Evolutionary conservation across 2,888 invertebrate species (phyloP), one percentile per base, ranked within the genome.

Genomic region (Conus canariensis): DNA sequence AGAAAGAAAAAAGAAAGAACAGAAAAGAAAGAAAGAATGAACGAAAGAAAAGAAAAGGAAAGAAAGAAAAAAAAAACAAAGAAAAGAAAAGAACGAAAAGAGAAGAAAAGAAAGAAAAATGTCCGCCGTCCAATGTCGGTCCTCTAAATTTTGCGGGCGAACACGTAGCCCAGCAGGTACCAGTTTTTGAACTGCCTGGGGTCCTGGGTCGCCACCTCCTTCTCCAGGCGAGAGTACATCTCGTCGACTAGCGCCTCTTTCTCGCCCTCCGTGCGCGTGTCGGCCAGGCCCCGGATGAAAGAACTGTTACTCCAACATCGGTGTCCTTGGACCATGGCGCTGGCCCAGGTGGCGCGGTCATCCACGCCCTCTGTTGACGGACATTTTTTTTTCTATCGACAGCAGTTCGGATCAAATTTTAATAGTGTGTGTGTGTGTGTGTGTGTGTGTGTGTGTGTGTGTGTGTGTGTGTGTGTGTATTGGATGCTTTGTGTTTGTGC

Each of bases 251-350:
- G 87, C 56, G 87, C 87, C 87, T 87, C 87, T 74, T 87, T 87
- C 59, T 87, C 87, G 87, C 87, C 74, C n/a, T 74, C 74, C 7
- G 45, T 74, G 87, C 87, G 87, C 74, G 70, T 74, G 87, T n/a
- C n/a, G 58, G 87, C 25, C 70, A 87, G 74, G 22, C 87, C 87
- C 87, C 87, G 87, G 87, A 87, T 87, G 87, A 87, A 87, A 56
- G 87, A 87, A 58, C 74, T 87, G 87, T 87, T 87, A 87, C 74
- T 87, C 87, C 87, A 87, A 58, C 87, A 87, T 16, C 87, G 45
- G 74, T 87, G 74, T 2, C 30, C 12, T 14, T 87, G 30, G n/a
- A 87, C 74, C 14, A 87, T 14, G n/a, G 70, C 87, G 3, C 30
- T 87, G 30, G 77, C 70, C 87, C 87, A 87, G 22, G 87, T 74